Percentiles rank a stretch among this genome's conserved stretches.
Evolutionary conservation across 2,797 vertebrate genomes (phyloP).

Genomic region (Hemitrygon akajei): DNA sequence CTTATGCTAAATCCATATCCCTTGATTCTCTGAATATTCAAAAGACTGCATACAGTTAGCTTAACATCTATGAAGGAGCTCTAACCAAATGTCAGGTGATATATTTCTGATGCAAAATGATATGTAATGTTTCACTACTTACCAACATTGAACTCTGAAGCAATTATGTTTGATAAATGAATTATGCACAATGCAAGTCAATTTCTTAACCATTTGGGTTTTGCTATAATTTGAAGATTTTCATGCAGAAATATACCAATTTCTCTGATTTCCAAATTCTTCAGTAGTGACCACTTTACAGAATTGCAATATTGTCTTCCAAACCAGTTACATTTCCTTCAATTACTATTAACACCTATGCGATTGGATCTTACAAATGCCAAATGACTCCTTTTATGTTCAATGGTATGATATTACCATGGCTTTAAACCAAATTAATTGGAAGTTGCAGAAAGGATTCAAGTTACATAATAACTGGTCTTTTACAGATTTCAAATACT

Average conservation of each 20-base stretch:
- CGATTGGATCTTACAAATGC: not conserved
- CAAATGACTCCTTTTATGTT: not conserved
- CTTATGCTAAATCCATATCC: no score
- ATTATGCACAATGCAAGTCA: not conserved
- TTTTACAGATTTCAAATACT: not conserved
- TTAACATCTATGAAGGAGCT: not conserved
- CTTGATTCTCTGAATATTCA: no score
- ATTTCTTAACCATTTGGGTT: not conserved
- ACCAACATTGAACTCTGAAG: not conserved
- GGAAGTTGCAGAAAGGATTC: not conserved
- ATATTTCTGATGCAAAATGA: not conserved
- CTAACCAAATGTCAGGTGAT: not conserved
- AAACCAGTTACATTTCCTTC: not conserved
- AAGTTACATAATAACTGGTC: not conserved
- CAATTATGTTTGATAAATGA: not conserved
- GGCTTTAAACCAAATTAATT: not conserved
- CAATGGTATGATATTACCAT: not conserved
- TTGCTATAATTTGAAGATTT: not conserved
- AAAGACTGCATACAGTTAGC: not conserved
- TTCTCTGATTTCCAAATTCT: not conserved
- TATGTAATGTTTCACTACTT: no score
- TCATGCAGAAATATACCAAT: not conserved
- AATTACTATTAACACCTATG: not conserved
- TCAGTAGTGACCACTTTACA: no score
- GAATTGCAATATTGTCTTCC: not conserved